Conservation (phyloP, 2,113 vertebrate species). For the Boulengeromyrus knoepffleri region DNA sequence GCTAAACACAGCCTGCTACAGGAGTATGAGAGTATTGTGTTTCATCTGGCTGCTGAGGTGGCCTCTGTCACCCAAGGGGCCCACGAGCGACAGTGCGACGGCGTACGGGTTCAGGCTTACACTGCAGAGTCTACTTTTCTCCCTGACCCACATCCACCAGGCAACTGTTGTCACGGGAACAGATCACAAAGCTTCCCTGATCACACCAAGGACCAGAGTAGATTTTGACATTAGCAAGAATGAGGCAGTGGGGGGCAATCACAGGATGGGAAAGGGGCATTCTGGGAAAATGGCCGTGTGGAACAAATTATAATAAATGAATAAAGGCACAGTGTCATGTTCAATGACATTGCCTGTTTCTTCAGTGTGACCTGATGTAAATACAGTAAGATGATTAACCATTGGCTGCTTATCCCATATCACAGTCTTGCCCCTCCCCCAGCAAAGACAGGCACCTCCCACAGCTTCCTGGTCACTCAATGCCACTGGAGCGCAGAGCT, state of each 20-base stretch:
- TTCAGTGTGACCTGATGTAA: background rate
- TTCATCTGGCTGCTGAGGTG: background rate
- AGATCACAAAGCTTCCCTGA: slow-evolving; percentile 7
- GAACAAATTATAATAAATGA: background rate
- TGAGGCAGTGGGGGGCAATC: background rate
- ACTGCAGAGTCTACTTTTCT: background rate
- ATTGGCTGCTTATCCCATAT: background rate
- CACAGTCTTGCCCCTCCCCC: background rate
- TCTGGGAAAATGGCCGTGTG: background rate
- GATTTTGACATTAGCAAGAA: slow-evolving; percentile 3
- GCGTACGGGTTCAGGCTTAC: background rate
- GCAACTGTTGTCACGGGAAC: background rate
- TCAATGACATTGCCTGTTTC: background rate
- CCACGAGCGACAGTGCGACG: background rate
- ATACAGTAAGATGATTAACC: background rate
- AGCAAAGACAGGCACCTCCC: background rate
- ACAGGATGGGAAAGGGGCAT: background rate
- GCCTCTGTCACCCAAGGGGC: background rate
- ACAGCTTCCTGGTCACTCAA: background rate
- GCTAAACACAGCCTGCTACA: background rate
- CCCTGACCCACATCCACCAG: slow-evolving; percentile 24
- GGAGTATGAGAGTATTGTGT: background rate
- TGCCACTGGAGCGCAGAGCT: background rate
- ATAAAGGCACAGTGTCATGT: background rate
- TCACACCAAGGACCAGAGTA: background rate